Evolutionary conservation across 2,888 invertebrate species (phyloP).

Genomic region (Physocephala rufipes): DNA sequence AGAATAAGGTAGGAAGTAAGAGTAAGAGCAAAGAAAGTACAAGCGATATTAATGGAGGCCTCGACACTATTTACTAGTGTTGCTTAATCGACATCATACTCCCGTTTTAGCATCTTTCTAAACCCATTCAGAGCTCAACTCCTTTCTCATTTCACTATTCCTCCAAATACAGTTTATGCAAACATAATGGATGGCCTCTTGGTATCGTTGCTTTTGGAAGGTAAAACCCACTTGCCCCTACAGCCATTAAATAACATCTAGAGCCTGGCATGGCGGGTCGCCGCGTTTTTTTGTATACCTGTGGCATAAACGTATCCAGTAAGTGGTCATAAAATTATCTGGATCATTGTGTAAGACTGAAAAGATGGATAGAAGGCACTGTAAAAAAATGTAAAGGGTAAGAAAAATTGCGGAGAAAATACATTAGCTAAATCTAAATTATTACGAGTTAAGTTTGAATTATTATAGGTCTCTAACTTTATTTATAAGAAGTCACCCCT

Average conservation of each 20-base stretch:
- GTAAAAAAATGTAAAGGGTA: no score
- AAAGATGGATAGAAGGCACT: neutral
- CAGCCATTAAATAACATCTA: constrained; percentile 54
- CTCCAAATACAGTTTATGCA: neutral
- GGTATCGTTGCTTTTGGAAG: constrained; percentile 15
- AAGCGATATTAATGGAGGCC: constrained; percentile 39
- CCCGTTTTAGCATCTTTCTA: constrained; percentile 22
- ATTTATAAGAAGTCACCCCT: no score
- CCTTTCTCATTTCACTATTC: constrained; percentile 47
- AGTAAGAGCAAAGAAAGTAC: constrained; percentile 20
- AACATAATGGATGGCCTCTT: constrained; percentile 21
- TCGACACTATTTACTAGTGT: constrained; percentile 5
- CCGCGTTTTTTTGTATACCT: constrained; percentile 27
- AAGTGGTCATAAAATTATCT: constrained; percentile 28
- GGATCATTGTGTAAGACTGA: constrained; percentile 17
- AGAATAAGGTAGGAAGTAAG: neutral
- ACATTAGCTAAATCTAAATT: no score
- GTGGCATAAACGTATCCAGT: constrained; percentile 15
- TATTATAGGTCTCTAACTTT: no score
- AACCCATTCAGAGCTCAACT: neutral
- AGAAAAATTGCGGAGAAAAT: no score
- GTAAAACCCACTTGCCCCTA: constrained; percentile 54
- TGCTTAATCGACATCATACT: constrained; percentile 19
- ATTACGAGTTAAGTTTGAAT: no score
- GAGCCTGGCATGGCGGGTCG: constrained; percentile 49